Percentiles rank a stretch among this genome's conserved stretches.
These are phyloP conservation scores for Drosophila eugracilis DNA, from an alignment of 1,140 invertebrate genomes.

Conservation along the genomic window DNA sequence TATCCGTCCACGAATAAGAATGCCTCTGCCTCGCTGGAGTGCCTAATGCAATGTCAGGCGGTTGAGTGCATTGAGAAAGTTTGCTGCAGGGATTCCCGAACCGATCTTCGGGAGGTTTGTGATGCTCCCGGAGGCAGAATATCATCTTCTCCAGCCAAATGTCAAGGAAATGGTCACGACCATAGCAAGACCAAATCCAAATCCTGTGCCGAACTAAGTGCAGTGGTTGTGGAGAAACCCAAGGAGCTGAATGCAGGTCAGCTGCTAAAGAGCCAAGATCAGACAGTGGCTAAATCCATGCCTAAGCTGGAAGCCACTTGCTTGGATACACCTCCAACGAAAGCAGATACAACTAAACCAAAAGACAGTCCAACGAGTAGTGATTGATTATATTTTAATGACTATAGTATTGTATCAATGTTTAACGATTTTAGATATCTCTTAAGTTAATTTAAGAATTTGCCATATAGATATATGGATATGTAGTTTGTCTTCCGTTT, in stretches of 20 bases:
- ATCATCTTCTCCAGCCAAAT: conserved; percentile 11
- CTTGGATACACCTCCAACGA: conserved; percentile 1
- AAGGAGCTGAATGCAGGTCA: conserved; percentile 56
- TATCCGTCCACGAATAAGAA: conserved; percentile 72
- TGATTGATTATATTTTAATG: conserved; percentile 18
- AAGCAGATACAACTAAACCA: not conserved
- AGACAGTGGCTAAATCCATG: conserved; percentile 9
- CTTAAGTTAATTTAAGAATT: conserved; percentile 53
- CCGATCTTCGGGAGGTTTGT: conserved; percentile 71
- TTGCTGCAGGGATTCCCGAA: conserved; percentile 75
- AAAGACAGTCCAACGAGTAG: conserved; percentile 3
- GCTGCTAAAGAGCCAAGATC: conserved; percentile 22
- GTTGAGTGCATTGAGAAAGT: conserved; percentile 75
- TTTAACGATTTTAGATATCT: conserved; percentile 75
- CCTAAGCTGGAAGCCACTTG: not conserved
- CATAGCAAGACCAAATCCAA: conserved; percentile 48
- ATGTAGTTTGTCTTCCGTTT: no score
- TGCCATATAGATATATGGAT: conserved; percentile 59
- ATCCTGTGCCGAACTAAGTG: conserved; percentile 59
- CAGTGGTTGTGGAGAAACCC: conserved; percentile 58
- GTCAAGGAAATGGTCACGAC: conserved; percentile 4
- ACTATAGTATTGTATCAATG: conserved; percentile 34
- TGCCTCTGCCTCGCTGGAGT: conserved; percentile 69
- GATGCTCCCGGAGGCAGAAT: conserved; percentile 41
- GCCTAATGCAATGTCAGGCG: conserved; percentile 75